These are phyloP conservation scores for Archaeoteleia sp. DNA, from an alignment of 2,888 invertebrate genomes.

Conservation along the genomic window DNA sequence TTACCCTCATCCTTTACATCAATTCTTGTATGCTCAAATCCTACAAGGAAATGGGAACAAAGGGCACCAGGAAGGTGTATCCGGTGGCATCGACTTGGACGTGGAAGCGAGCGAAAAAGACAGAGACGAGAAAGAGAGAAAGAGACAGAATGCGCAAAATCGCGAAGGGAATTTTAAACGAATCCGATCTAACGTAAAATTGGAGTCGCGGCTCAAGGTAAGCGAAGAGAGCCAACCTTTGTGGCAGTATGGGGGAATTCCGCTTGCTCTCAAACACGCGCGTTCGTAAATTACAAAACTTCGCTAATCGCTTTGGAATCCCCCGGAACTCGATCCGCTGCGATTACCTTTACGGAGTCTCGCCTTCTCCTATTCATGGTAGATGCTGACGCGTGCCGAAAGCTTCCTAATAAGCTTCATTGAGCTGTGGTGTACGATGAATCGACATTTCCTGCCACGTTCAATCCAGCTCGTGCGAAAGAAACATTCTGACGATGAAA, in stretches of 20 bases:
- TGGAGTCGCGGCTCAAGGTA: slow-evolving; percentile 16
- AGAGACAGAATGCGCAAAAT: slow-evolving; percentile 30
- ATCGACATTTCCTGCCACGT: not conserved
- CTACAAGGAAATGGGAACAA: slow-evolving; percentile 31
- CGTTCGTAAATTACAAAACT: slow-evolving; percentile 55
- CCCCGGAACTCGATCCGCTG: slow-evolving; percentile 26
- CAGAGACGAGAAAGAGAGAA: not conserved
- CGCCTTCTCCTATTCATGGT: slow-evolving; percentile 7
- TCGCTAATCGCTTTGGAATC: slow-evolving; percentile 44
- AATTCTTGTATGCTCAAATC: slow-evolving; percentile 4
- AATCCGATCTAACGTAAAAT: slow-evolving; percentile 31
- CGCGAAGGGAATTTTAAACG: slow-evolving; percentile 50
- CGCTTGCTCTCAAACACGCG: slow-evolving; percentile 39
- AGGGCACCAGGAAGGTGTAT: slow-evolving; percentile 21
- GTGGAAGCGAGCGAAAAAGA: slow-evolving; percentile 21
- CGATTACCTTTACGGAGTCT: slow-evolving; percentile 19
- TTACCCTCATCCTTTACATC: slow-evolving; percentile 5
- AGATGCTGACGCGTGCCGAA: slow-evolving; percentile 16
- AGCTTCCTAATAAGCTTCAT: slow-evolving; percentile 16
- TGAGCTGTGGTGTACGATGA: not conserved
- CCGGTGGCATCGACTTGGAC: slow-evolving; percentile 12
- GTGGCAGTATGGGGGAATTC: slow-evolving; percentile 14
- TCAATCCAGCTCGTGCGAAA: not conserved
- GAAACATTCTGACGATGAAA: too few relatives aligned
- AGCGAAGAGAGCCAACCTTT: slow-evolving; percentile 27